Evolutionary conservation across 2,888 invertebrate genomes (phyloP), one percentile per base, ranked within the genome.

Genomic region (Graphium colonna): DNA sequence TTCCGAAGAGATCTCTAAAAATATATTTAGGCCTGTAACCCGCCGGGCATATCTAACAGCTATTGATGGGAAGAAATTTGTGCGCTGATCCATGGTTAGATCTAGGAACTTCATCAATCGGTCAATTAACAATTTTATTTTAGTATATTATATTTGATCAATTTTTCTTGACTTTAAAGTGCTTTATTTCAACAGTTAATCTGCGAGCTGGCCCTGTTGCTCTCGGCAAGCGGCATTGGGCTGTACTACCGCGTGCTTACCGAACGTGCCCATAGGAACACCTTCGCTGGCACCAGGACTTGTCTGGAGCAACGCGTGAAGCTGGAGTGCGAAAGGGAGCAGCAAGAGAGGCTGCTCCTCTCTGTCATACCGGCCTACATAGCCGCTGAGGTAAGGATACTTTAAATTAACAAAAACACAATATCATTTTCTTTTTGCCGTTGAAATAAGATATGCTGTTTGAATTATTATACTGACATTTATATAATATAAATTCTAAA

Each of bases 341-440:
- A 97, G 70, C 98, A 98, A 82, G 98, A 98, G 79, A 95, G 97
- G 71, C 90, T 98, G 57, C 83, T 98, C 55, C 91, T 98, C 15
- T 97, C 97, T 67, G 97, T 98, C 45, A 97, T 98, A 69, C 98
- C 98, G 0, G 97, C 97, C 10, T 97, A 97, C 73, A 96, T 98
- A 59, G 97, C 97, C 10, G 97, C 96, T 21, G 97, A 97, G 94
- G 97, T 96, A 73, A 51, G 47, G 31, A 28, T n/a, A n/a, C n/a
- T 43, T 26, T 18, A 8, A 18, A 12, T 36, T 10, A 33, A 33
- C 4, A 4, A 28, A 28, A 28, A 28, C 28, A n/a, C n/a, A n/a
- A n/a, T n/a, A n/a, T n/a, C n/a, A n/a, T n/a, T n/a, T n/a, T n/a
- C n/a, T n/a, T n/a, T n/a, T n/a, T n/a, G n/a, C n/a, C n/a, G n/a